These are phyloP conservation scores for Melanotaenia trifasciata DNA, from an alignment of 2,797 vertebrate genomes.

Conservation along the genomic window DNA sequence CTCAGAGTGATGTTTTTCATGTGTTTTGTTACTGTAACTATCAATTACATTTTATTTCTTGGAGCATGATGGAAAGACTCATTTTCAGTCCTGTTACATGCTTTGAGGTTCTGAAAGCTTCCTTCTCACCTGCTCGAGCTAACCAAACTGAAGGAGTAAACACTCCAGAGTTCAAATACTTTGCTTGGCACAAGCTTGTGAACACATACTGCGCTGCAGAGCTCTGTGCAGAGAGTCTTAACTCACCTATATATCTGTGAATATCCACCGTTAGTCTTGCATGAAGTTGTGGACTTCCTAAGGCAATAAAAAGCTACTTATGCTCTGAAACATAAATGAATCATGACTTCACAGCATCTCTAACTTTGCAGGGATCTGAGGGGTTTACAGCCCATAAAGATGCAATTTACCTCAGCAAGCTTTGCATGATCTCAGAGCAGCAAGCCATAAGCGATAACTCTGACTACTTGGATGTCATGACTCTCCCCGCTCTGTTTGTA, in stretches of 20 bases:
- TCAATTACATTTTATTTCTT: background rate
- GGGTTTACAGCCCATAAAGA: constrained; percentile 23
- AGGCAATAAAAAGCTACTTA: constrained; percentile 25
- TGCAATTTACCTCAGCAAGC: constrained; percentile 41
- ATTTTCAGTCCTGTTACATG: constrained; percentile 7
- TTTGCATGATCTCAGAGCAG: constrained; percentile 34
- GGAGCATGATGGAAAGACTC: background rate
- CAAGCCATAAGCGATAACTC: constrained; percentile 28
- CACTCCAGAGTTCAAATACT: constrained; percentile 32
- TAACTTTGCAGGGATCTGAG: constrained; percentile 29
- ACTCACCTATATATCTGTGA: constrained; percentile 15
- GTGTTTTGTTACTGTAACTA: background rate
- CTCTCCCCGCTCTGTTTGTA: constrained; percentile 10
- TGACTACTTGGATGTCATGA: constrained; percentile 2
- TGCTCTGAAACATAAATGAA: constrained; percentile 42
- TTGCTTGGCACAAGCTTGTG: constrained; percentile 16
- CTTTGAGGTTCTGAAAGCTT: constrained; percentile 23
- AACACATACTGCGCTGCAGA: constrained; percentile 28
- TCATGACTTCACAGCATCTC: constrained; percentile 18
- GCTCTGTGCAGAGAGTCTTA: constrained; percentile 20
- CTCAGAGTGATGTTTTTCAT: background rate
- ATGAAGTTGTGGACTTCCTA: constrained; percentile 5
- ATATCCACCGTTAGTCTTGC: constrained; percentile 20
- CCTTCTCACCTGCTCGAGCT: constrained; percentile 25
- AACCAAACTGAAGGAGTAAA: constrained; percentile 28